Evolutionary conservation across 1,140 invertebrate species (phyloP).

Genomic region (Cyrtorhinus lividipennis): DNA sequence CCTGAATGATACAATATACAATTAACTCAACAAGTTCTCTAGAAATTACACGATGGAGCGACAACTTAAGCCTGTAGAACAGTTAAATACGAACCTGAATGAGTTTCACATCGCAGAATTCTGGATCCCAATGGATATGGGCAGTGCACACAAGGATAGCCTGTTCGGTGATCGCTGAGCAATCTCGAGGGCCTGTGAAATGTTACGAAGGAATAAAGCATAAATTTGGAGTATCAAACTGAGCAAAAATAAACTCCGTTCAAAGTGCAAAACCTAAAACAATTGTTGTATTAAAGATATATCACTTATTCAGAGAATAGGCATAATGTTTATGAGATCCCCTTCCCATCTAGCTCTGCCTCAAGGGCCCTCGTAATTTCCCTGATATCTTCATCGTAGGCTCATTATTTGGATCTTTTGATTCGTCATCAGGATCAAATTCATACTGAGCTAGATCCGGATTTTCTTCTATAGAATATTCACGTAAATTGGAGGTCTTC

Average conservation of each 20-base stretch:
- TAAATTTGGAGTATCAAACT: too few species aligned
- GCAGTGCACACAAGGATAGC: slow-evolving; percentile 91
- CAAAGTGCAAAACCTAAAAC: neutral
- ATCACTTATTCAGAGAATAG: too few species aligned
- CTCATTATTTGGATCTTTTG: too few species aligned
- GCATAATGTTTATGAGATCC: too few species aligned
- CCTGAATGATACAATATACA: neutral
- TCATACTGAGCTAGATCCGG: too few species aligned
- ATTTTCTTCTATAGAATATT: too few species aligned
- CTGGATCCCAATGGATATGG: slow-evolving; percentile 99
- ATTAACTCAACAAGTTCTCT: neutral
- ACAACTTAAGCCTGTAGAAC: slow-evolving; percentile 27
- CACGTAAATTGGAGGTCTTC: too few species aligned
- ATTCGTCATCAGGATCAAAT: too few species aligned
- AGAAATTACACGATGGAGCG: neutral
- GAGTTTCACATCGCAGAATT: slow-evolving; percentile 99
- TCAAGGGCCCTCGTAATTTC: too few species aligned
- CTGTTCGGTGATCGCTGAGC: slow-evolving; percentile 47
- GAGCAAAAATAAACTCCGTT: neutral
- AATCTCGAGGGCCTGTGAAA: slow-evolving; percentile 32
- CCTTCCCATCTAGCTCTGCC: too few species aligned
- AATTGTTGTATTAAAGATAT: neutral
- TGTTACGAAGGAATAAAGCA: too few species aligned
- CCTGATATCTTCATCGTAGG: too few species aligned
- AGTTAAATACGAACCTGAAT: slow-evolving; percentile 75